Evolutionary conservation across 2,888 invertebrate species (phyloP).

Genomic region (Norana najaformis): DNA sequence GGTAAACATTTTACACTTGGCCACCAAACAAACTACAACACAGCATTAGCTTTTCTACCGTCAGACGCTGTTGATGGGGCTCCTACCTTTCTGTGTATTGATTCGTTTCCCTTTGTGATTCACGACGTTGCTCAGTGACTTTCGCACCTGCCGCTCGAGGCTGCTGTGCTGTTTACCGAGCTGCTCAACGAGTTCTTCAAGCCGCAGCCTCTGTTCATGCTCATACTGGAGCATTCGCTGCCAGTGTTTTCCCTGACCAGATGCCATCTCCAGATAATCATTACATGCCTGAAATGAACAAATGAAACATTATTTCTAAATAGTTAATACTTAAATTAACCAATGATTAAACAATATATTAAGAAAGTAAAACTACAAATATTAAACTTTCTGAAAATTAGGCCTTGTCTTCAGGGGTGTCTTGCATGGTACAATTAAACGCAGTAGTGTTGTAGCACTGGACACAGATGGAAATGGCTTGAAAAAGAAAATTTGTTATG

Average conservation of each 20-base stretch:
- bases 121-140: conserved; percentile 46
- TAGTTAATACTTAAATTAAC: background rate
- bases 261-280: conserved; percentile 87
- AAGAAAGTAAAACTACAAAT: background rate
- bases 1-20: too few species aligned
- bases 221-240: conserved; percentile 89
- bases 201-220: conserved; percentile 84
- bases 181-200: conserved; percentile 87
- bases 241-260: conserved; percentile 88
- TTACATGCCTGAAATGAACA: conserved; percentile 74
- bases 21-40: too few species aligned
- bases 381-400: background rate
- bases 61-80: background rate
- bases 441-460: background rate
- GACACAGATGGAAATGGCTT: background rate
- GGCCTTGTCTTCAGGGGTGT: background rate
- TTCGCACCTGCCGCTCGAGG: conserved; percentile 74
- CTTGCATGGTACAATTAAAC: background rate
- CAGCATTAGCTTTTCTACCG: too few species aligned
- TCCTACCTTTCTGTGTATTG: background rate
- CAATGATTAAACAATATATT: background rate
- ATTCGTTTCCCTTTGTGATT: conserved; percentile 27
- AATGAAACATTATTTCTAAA: background rate
- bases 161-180: conserved; percentile 94
- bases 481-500: background rate